Conservation (phyloP, 1,140 invertebrate species). For the Lordiphosa mommai region DNA sequence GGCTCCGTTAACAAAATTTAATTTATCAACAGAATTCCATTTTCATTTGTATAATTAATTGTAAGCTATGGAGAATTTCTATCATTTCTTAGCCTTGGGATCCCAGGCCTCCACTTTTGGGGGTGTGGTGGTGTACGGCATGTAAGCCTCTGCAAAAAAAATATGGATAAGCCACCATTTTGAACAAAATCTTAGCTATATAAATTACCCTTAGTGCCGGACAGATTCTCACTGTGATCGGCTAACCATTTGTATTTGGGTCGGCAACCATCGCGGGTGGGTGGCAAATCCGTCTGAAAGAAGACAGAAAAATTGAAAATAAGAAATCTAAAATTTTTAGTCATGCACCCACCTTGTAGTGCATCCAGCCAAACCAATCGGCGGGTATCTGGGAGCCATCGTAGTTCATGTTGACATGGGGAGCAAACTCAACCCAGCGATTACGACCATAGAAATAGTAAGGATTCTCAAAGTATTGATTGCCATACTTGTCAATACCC, state of each 20-base stretch:
- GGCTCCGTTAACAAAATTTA: slow-evolving; percentile 19
- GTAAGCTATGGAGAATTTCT: slow-evolving; percentile 33
- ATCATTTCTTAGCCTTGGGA: slow-evolving; percentile 80
- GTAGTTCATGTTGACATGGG: slow-evolving; percentile 89
- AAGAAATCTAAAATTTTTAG: no score
- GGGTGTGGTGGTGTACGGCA: slow-evolving; percentile 92
- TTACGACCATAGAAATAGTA: slow-evolving; percentile 94
- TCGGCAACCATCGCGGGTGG: slow-evolving; percentile 84
- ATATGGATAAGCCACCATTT: not conserved
- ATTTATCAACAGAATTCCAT: slow-evolving; percentile 45
- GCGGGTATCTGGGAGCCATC: slow-evolving; percentile 95
- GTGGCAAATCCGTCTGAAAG: slow-evolving; percentile 80
- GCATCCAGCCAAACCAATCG: slow-evolving; percentile 94
- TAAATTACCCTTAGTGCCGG: slow-evolving; percentile 85
- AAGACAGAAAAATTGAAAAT: no score
- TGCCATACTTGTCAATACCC: slow-evolving; percentile 97
- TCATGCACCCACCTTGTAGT: slow-evolving; percentile 83
- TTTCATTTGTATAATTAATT: slow-evolving; percentile 39
- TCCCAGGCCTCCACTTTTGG: slow-evolving; percentile 93
- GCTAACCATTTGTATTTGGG: slow-evolving; percentile 93
- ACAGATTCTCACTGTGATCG: slow-evolving; percentile 90
- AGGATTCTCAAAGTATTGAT: slow-evolving; percentile 97
- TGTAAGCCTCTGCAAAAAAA: slow-evolving; percentile 83
- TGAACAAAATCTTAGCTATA: not conserved
- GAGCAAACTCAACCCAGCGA: slow-evolving; percentile 95